Conservation (phyloP, 2,888 invertebrate species). For the Pyrgus malvae region DNA sequence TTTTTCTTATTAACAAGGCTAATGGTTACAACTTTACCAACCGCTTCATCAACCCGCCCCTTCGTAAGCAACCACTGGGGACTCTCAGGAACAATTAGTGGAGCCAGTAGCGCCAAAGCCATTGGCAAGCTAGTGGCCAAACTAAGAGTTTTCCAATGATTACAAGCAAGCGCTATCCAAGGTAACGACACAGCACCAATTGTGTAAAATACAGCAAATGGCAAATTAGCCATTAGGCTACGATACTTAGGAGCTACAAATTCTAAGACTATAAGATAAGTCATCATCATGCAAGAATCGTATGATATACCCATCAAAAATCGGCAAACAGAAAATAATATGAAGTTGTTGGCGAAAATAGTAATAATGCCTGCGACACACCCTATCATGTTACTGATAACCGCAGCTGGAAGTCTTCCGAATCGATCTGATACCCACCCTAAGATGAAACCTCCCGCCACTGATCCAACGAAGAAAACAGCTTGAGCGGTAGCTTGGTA, state of each 20-base stretch:
- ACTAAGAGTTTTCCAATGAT: conserved; percentile 56
- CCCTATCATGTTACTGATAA: conserved; percentile 53
- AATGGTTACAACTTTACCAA: conserved; percentile 49
- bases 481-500: conserved; percentile 63
- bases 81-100: conserved; percentile 60
- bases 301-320: conserved; percentile 64
- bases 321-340: conserved; percentile 52
- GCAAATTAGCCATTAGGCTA: conserved; percentile 55
- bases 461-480: conserved; percentile 60
- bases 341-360: conserved; percentile 48
- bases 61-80: conserved; percentile 62
- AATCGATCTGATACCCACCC: conserved; percentile 61
- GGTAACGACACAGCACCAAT: conserved; percentile 48
- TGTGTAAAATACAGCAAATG: conserved; percentile 57
- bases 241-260: conserved; percentile 63
- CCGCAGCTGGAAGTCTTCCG: conserved; percentile 57
- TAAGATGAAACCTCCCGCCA: conserved; percentile 55
- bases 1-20: conserved; percentile 52
- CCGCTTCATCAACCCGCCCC: conserved; percentile 54
- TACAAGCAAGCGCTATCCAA: conserved; percentile 60
- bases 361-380: conserved; percentile 53
- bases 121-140: conserved; percentile 59
- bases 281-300: conserved; percentile 66
- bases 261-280: conserved; percentile 57
- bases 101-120: conserved; percentile 49